Percentiles rank a stretch among this genome's conserved stretches.
Conservation (phyloP, 1,140 invertebrate species). For the Meteorus sp. region DNA sequence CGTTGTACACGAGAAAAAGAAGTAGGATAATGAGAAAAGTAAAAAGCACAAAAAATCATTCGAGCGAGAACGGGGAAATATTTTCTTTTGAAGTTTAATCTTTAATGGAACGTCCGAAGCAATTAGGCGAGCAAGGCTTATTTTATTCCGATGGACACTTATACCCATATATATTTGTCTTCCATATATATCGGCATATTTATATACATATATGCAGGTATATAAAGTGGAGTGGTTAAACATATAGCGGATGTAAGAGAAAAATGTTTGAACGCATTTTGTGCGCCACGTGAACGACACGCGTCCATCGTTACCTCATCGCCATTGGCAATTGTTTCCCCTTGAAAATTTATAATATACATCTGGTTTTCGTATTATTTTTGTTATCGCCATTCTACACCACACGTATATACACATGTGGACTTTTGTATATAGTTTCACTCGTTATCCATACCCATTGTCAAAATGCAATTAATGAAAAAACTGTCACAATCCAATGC, state of each 20-base stretch:
- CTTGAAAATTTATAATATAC: conserved; percentile 34
- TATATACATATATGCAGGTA: not conserved
- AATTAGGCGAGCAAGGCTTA: conserved; percentile 46
- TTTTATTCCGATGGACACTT: conserved; percentile 27
- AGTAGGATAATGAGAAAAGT: not conserved
- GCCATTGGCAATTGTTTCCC: conserved; percentile 41
- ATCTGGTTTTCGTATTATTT: not conserved
- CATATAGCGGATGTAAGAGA: not conserved
- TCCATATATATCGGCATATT: not conserved
- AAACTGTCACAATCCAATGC: too few species aligned
- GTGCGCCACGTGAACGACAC: conserved; percentile 47
- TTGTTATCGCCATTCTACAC: too few species aligned
- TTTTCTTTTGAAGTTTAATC: conserved; percentile 49
- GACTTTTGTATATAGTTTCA: not conserved
- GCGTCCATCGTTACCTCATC: conserved; percentile 45
- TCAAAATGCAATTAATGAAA: too few species aligned
- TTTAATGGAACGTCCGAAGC: conserved; percentile 46
- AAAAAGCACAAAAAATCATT: not conserved
- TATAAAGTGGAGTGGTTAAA: not conserved
- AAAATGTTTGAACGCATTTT: conserved; percentile 43
- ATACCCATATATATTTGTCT: not conserved
- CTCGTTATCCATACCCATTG: too few species aligned
- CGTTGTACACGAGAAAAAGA: too few species aligned
- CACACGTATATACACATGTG: not conserved
- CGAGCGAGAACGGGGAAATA: not conserved